Percentiles rank a stretch among this genome's conserved stretches.
Conservation (phyloP, 2,797 vertebrate species). For the Mormyrus proboscirostris region DNA sequence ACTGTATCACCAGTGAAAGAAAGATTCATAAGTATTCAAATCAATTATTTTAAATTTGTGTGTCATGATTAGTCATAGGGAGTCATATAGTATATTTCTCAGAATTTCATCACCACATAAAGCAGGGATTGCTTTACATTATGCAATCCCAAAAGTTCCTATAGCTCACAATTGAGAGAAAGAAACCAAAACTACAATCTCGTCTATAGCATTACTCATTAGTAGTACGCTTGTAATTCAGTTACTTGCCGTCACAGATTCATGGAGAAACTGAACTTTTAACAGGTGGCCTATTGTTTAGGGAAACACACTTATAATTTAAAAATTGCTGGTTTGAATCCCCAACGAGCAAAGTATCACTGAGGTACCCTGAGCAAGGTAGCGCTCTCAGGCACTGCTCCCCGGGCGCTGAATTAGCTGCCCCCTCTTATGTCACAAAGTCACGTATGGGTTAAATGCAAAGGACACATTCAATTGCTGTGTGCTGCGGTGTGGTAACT, state of each 20-base stretch:
- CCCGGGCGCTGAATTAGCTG: no score
- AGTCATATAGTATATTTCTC: not conserved
- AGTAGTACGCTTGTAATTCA: not conserved
- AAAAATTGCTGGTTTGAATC: no score
- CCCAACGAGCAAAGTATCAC: no score
- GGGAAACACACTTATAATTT: no score
- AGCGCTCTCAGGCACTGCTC: no score
- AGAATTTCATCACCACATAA: not conserved
- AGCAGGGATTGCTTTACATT: not conserved
- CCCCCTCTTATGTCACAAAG: no score
- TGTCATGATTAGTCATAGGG: not conserved
- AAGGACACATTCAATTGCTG: no score
- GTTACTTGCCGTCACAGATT: not conserved
- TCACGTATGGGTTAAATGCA: no score
- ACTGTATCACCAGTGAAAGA: not conserved
- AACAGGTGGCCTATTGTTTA: not conserved
- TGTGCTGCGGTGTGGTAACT: no score
- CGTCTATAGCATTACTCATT: not conserved
- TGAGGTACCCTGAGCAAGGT: no score
- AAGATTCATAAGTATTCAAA: not conserved
- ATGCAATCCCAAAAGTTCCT: not conserved
- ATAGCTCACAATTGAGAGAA: not conserved
- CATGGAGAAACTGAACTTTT: not conserved
- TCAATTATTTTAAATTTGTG: not conserved
- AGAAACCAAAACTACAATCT: not conserved